Evolutionary conservation across 2,797 vertebrate species (phyloP).

Genomic region (Denticeps clupeoides): DNA sequence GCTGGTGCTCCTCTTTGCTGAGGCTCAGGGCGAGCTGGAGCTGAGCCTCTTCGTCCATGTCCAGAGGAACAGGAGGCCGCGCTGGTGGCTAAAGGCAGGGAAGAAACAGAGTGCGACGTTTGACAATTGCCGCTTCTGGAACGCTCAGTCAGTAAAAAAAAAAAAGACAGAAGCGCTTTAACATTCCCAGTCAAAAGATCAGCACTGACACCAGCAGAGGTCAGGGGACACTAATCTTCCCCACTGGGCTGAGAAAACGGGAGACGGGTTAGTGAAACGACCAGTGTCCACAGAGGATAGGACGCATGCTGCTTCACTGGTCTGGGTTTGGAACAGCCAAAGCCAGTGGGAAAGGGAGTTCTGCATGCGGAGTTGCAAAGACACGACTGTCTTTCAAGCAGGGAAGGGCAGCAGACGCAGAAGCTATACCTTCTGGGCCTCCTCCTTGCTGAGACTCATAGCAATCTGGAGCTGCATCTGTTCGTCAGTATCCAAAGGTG

Average conservation of each 20-base stretch:
- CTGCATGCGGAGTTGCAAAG: background rate
- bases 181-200: constrained; percentile 10
- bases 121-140: no score
- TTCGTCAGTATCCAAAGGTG: constrained; percentile 74
- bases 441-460: constrained; percentile 62
- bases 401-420: no score
- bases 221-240: constrained; percentile 14
- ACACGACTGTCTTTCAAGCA: no score
- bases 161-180: constrained; percentile 2
- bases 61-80: constrained; percentile 32
- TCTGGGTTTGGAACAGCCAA: constrained; percentile 14
- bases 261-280: constrained; percentile 41
- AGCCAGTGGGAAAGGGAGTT: background rate
- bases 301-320: constrained; percentile 19
- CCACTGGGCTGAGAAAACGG: constrained; percentile 21
- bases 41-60: constrained; percentile 85
- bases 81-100: constrained; percentile 34
- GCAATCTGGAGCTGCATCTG: constrained; percentile 89
- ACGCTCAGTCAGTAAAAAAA: no score
- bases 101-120: no score
- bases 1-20: constrained; percentile 88
- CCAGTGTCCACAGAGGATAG: constrained; percentile 20
- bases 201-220: constrained; percentile 12
- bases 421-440: constrained; percentile 55
- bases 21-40: constrained; percentile 82